Conservation (phyloP, 1,140 invertebrate species). For the Cydia fagiglandana region DNA sequence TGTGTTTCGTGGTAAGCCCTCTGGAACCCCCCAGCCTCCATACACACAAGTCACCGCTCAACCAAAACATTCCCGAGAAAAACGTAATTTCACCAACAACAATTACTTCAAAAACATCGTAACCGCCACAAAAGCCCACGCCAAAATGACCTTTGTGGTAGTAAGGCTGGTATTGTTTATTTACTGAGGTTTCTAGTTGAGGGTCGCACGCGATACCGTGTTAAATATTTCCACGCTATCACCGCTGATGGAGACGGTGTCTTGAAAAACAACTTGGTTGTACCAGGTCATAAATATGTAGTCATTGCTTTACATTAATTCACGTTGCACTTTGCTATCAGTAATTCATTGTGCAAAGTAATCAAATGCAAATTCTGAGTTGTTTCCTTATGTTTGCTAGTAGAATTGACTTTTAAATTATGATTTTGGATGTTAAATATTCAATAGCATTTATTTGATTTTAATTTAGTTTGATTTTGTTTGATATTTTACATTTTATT, state of each 20-base stretch:
- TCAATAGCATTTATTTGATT: too few relatives aligned
- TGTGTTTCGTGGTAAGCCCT: not conserved
- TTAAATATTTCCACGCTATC: slow-evolving; percentile 25
- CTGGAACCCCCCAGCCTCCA: not conserved
- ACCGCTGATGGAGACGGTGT: not conserved
- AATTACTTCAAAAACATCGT: not conserved
- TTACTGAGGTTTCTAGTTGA: not conserved
- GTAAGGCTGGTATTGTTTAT: slow-evolving; percentile 4
- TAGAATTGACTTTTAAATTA: too few relatives aligned
- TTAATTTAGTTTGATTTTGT: too few relatives aligned
- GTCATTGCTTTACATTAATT: too few relatives aligned
- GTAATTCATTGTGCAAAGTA: too few relatives aligned
- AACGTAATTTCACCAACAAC: not conserved
- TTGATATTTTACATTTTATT: too few relatives aligned
- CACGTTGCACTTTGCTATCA: too few relatives aligned
- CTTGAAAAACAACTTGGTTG: not conserved
- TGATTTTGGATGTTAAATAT: too few relatives aligned
- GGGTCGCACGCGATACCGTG: slow-evolving; percentile 5
- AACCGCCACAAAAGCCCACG: not conserved
- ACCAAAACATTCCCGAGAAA: not conserved
- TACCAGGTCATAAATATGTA: too few relatives aligned
- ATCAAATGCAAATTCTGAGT: too few relatives aligned
- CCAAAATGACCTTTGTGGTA: not conserved
- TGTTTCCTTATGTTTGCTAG: too few relatives aligned
- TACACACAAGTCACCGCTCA: not conserved